Base-by-base conservation (phyloP, 2,797 vertebrate species). In the Florisuga fusca region DNA sequence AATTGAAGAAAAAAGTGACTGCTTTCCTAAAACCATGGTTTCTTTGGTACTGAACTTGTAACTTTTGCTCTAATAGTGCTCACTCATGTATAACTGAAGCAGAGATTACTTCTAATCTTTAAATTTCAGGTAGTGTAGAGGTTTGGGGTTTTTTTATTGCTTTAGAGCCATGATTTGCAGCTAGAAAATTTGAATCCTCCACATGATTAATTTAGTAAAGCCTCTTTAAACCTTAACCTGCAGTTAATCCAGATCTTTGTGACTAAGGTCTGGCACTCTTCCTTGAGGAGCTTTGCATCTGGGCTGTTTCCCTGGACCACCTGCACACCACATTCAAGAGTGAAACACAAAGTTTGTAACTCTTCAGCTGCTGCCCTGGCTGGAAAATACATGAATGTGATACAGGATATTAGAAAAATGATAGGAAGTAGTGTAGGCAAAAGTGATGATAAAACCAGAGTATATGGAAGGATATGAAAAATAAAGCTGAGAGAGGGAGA, bases 201-300 rank as follows among this genome's bases (percentile, higher is more conserved):
- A n/a, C 41, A 21, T 74, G 83, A 84, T 91, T 93, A 80, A 79
- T 88, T 91, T 84, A 87, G 55, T 63, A 95, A 97, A 91, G 87
- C 87, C 26, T 94, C 93, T 96, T 96, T 93, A 88, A 88, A 91
- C 75, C 57, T 96, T 93, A 94, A 93, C 87, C 71, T 96, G 74
- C 82, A 71, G 53, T 90, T 95, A 95, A 97, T 94, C 81, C 75
- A n/a, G 46, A 61, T 71, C 83, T 94, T 84, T 91, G 82, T 94
- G 85, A 59, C 55, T 74, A 12, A 69, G 51, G 82, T 83, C 94
- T 93, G 87, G 59, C 5, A 8, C 57, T 87, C 38, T 94, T 94
- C 85, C 90, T 74, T 53, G 84, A 63, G 82, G 25, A 75, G 69
- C 71, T 87, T 62, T 89, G 89, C 36, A 13, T 59, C 58, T 51